Evolutionary conservation across 2,888 invertebrate species (phyloP), one percentile per base, ranked within the genome.

Genomic region (Mellilla xanthometata): DNA sequence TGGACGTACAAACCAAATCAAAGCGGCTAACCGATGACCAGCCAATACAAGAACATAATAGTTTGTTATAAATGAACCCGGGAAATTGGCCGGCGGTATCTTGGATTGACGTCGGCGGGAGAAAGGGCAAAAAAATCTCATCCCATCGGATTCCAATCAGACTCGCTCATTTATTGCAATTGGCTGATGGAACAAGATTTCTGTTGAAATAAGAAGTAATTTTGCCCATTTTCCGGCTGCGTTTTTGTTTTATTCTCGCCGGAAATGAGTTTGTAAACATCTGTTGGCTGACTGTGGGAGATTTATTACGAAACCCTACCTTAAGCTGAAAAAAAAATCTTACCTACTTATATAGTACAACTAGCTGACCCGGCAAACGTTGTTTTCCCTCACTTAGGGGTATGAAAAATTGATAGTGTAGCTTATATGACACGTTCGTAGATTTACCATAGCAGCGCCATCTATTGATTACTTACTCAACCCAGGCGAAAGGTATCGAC

Each of bases 131-230:
- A 78, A 76, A 77, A 79, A 75, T 69, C 66, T 62, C 72, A 74
- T 73, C 69, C 72, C 72, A 69, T 73, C 74, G 74, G 73, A 77
- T 77, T 77, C 74, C 80, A 81, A 81, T 80, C 80, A 81, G 77
- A 65, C 66, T 66, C 68, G 67, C 70, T 78, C 80, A 76, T 76
- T 78, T 80, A 80, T 77, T 72, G 78, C 77, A 76, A 78, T 77
- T 76, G 78, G 68, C 72, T 73, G 79, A 78, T 69, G 64, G 72
- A 72, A 68, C 65, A 71, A 68, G 74, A 75, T 73, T 75, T 68
- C 63, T 62, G 62, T 63, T 62, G 67, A 69, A 71, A 70, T 69
- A 64, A 62, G 59, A 64, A 65, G 60, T 62, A 58, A 62, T 46
- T 48, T 48, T 33, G 33, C 38, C 19, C 41, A 33, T 28, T 42